These are phyloP conservation scores for Narcine bancroftii DNA, from an alignment of 2,113 vertebrate species.

Conservation along the genomic window DNA sequence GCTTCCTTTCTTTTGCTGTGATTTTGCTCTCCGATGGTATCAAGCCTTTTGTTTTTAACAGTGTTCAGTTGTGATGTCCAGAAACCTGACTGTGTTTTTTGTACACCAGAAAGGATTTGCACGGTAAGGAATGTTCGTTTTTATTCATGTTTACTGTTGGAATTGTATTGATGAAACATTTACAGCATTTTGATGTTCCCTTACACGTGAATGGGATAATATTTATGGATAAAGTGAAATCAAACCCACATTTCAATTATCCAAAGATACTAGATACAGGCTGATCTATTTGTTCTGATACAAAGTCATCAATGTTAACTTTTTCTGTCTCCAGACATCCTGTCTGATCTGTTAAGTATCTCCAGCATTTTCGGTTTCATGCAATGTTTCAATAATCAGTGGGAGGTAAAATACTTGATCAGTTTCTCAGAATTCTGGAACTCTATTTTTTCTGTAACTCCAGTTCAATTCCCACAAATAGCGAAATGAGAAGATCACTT, in stretches of 20 bases:
- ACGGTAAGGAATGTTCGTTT: background rate
- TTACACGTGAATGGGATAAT: background rate
- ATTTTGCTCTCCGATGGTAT: background rate
- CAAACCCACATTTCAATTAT: background rate
- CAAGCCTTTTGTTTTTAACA: background rate
- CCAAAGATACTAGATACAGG: too few relatives aligned
- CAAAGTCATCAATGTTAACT: too few relatives aligned
- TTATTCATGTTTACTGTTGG: background rate
- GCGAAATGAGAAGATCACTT: background rate
- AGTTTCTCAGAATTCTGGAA: background rate
- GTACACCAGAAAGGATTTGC: background rate
- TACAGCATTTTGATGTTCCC: background rate
- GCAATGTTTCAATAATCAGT: background rate
- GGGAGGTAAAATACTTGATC: background rate
- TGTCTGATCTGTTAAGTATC: too few relatives aligned
- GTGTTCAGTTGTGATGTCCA: constrained; percentile 10
- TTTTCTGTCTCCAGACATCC: too few relatives aligned
- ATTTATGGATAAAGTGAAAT: background rate
- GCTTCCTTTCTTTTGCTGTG: background rate
- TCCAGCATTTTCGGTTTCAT: too few relatives aligned
- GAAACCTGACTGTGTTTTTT: background rate
- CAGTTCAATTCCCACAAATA: background rate
- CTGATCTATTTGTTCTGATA: too few relatives aligned
- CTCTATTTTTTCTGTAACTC: background rate
- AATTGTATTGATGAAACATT: background rate